Evolutionary conservation across 2,888 invertebrate species (phyloP).

Genomic region (Aplocera efformata): DNA sequence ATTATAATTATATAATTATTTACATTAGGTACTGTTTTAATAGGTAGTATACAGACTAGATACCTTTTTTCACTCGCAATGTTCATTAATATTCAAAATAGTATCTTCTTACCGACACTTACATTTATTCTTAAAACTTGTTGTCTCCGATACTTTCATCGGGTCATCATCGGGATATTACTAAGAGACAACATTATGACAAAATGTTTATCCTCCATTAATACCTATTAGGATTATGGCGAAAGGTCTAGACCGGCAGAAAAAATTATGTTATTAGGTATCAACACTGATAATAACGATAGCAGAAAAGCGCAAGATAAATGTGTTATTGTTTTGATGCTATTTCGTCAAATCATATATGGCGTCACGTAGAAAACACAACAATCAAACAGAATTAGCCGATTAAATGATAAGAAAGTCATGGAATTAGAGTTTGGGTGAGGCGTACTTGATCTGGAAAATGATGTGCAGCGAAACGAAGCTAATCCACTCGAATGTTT

Average conservation of each 20-base stretch:
- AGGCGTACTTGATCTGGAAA: slow-evolving; percentile 13
- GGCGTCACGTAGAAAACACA: slow-evolving; percentile 7
- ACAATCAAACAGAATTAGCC: not conserved
- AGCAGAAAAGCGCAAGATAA: slow-evolving; percentile 23
- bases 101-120: no score
- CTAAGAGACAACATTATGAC: no score
- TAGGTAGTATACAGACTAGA: no score
- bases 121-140: no score
- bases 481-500: slow-evolving; percentile 50
- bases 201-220: no score
- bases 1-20: no score
- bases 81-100: no score
- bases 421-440: not conserved
- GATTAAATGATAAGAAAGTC: no score
- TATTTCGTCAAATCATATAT: not conserved
- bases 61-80: no score
- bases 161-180: no score
- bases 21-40: no score
- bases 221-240: slow-evolving; percentile 1
- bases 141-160: no score
- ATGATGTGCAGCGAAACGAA: slow-evolving; percentile 17
- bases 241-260: slow-evolving; percentile 22
- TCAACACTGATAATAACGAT: slow-evolving; percentile 20
- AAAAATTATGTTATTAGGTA: slow-evolving; percentile 15
- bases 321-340: slow-evolving; percentile 31